A percentile compares a stretch with the other conserved stretches of the same genome.
Conservation (phyloP, 2,888 invertebrate genomes). For the Uloborus plumipes region DNA sequence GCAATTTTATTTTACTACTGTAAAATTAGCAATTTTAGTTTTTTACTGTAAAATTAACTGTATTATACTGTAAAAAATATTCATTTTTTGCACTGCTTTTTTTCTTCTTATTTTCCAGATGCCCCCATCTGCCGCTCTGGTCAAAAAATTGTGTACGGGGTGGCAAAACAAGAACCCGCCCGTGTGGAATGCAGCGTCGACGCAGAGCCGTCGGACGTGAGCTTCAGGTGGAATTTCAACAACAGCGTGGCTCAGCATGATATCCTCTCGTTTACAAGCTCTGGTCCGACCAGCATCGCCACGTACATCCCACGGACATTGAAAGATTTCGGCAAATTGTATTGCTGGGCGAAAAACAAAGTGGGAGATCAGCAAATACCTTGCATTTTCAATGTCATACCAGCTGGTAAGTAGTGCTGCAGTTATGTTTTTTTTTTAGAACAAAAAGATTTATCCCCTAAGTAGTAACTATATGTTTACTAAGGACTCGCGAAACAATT, state of each 20-base stretch:
- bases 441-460: no score
- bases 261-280: conserved; percentile 59
- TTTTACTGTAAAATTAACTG: no score
- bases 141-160: conserved; percentile 66
- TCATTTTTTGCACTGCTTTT: no score
- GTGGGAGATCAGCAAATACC: conserved; percentile 66
- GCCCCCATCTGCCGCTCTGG: conserved; percentile 66
- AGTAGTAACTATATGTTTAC: no score
- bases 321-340: conserved; percentile 65
- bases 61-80: no score
- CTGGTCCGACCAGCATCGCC: conserved; percentile 64
- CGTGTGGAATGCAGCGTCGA: conserved; percentile 66
- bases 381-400: conserved; percentile 66
- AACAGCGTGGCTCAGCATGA: conserved; percentile 41
- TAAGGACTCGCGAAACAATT: no score
- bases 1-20: no score
- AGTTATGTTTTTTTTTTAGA: not conserved
- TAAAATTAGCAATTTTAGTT: no score
- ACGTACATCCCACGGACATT: conserved; percentile 62
- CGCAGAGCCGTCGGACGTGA: conserved; percentile 67
- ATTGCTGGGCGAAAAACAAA: conserved; percentile 66
- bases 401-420: conserved; percentile 61
- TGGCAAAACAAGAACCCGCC: conserved; percentile 66
- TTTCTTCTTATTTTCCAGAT: conserved; percentile 64
- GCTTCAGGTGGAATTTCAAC: conserved; percentile 66